These are phyloP conservation scores for Priapulus caudatus DNA, from an alignment of 2,888 invertebrate genomes.

Conservation along the genomic window DNA sequence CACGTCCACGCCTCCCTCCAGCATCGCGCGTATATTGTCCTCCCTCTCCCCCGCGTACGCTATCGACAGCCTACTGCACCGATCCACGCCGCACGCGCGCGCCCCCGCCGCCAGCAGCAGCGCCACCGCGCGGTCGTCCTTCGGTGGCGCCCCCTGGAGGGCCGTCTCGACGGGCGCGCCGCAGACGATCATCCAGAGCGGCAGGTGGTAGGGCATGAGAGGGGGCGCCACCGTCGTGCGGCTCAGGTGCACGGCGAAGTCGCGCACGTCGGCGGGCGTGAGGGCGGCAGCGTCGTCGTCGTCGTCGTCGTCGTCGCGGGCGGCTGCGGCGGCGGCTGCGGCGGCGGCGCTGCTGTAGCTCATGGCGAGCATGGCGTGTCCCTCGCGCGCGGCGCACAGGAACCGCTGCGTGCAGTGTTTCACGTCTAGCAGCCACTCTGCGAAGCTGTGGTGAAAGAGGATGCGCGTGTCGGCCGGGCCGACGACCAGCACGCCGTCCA, in stretches of 20 bases:
- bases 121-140: neutral
- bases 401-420: conserved; percentile 93
- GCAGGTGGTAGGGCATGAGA: conserved; percentile 47
- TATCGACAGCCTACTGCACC: conserved; percentile 19
- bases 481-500: conserved; percentile 52
- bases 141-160: conserved; percentile 6
- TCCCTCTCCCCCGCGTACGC: conserved; percentile 21
- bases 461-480: conserved; percentile 35
- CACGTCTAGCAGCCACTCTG: conserved; percentile 89
- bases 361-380: conserved; percentile 50
- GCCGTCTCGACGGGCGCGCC: conserved; percentile 42
- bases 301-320: too few species aligned
- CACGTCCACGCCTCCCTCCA: conserved; percentile 41
- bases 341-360: neutral
- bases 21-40: conserved; percentile 18
- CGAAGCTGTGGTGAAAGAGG: conserved; percentile 86
- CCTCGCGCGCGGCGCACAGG: conserved; percentile 70
- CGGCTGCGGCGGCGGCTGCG: neutral
- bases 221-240: conserved; percentile 33
- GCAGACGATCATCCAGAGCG: conserved; percentile 62
- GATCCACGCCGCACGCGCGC: conserved; percentile 22
- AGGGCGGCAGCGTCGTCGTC: conserved; percentile 40
- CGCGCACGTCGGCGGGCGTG: conserved; percentile 39
- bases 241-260: conserved; percentile 43
- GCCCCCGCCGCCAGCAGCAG: conserved; percentile 17